Conservation (phyloP, 2,888 invertebrate genomes). For the Dioctria rufipes region DNA sequence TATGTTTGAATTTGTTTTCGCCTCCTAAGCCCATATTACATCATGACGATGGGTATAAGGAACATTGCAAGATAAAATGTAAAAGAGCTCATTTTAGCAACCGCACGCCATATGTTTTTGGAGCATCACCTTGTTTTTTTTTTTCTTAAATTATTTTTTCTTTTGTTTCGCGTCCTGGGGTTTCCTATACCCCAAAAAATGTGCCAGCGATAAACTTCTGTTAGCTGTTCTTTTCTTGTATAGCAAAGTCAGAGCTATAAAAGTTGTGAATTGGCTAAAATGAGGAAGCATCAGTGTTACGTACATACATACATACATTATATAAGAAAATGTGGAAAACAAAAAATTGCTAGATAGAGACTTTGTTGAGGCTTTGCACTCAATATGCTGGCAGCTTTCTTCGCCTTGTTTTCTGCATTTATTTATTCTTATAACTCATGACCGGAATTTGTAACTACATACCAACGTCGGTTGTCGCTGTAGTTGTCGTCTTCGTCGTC, state of each 20-base stretch:
- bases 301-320: not conserved
- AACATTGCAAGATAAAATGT: constrained; percentile 44
- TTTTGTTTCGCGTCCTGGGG: not conserved
- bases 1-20: not conserved
- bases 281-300: constrained; percentile 9
- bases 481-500: too few species aligned
- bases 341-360: constrained; percentile 29
- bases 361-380: constrained; percentile 39
- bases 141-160: too few species aligned
- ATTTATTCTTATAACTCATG: constrained; percentile 52
- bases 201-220: constrained; percentile 29
- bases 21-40: constrained; percentile 16
- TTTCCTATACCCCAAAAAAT: constrained; percentile 3
- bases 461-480: too few species aligned
- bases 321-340: not conserved
- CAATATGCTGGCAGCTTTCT: constrained; percentile 48
- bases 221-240: not conserved
- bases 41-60: constrained; percentile 13
- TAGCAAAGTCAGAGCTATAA: constrained; percentile 17
- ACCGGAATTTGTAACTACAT: constrained; percentile 51
- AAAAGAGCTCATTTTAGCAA: constrained; percentile 45
- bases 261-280: constrained; percentile 42
- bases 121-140: constrained; percentile 35
- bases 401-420: constrained; percentile 43
- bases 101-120: constrained; percentile 39